Evolutionary conservation across 2,113 vertebrate species (phyloP), one percentile per base, ranked within the genome.

Genomic region (Psophia crepitans): DNA sequence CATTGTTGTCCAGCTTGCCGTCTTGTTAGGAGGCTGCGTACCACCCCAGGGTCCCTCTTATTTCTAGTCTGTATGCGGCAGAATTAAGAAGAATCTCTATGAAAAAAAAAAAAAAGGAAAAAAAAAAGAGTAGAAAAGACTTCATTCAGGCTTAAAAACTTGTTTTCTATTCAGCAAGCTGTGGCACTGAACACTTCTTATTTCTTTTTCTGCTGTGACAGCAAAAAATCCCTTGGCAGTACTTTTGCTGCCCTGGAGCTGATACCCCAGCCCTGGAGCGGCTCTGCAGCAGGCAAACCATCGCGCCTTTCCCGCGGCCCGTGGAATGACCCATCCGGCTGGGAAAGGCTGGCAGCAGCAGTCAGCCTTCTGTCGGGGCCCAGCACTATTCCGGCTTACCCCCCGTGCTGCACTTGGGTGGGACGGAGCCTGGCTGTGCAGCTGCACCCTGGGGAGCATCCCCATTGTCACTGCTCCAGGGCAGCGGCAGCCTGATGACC

Each of bases 311-410:
- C 73, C 66, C 64, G 5, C 4, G 3, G 5, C 39, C 49, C 3
- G 0, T 3, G 76, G 41, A 37, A 27, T 14, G 41, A 3, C 23
- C 41, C 8, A 19, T 33, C 48, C 2, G 1, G 0, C 6, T 2
- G 44, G 0, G 0, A 7, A 15, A 9, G 14, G 11, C 33, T 35
- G 5, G 15, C 10, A 33, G 57, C 24, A 9, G 8, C 24, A 6
- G 8, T 2, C 24, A 8, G 41, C 57, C 28, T 8, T 14, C 23
- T 5, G 37, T 7, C 26, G 0, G 9, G 48, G 51, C 58, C 69
- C 68, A 5, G 82, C 3, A 3, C 11, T 8, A 0, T 1, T 7
- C 22, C 66, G 0, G 0, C 4, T 15, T 19, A 5, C 14, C 4
- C 2, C 14, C 5, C 43, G 20, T 0, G 0, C 37, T 27, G 57